Base-by-base conservation (phyloP, 2,113 vertebrate species). In the Mystacornis crossleyi region DNA sequence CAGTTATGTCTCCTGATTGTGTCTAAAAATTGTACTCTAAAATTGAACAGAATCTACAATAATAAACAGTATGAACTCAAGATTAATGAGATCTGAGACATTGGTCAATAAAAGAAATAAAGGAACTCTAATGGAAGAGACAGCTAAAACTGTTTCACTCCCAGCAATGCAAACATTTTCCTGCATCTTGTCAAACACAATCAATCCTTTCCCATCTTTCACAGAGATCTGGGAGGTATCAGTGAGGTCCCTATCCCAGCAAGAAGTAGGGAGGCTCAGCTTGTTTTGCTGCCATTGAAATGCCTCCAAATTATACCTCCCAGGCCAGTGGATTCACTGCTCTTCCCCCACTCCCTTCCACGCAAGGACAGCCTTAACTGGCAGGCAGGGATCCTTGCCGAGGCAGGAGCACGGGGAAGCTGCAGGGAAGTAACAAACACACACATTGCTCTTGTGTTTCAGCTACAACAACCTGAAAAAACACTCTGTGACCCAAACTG, bases 71-170 rank as follows among this genome's bases (percentile, higher is more conserved):
- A 53, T 64, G 28, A 88, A 74, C 47, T 81, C 48, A 55, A 55
- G 75, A 81, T 85, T 54, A 91, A 85, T 71, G 42, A 94, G 25
- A 70, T 72, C 42, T 89, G 85, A 89, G 83, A 78, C n/a, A 64
- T 14, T 60, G 53, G 20, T 89, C 87, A 91, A 87, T 71, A 78
- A 88, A 78, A 80, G 33, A 80, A 94, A 74, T 74, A 89, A 67
- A 90, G n/a, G 45, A 78, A 61, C 23, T 87, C 36, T 34, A 73
- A 61, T 29, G n/a, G 36, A 94, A 66, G 25, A 80, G 64, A 53
- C 62, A 89, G 60, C 9, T 84, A 70, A 94, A 93, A 88, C 73
- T 69, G 71, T 54, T 86, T 86, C 54, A 43, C 48, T 74, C 81
- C 15, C 31, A 95, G 51, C 54, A 79, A 45, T 17, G 64, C 57